Conservation (phyloP, 1,140 invertebrate genomes). For the Theocolax elegans region DNA sequence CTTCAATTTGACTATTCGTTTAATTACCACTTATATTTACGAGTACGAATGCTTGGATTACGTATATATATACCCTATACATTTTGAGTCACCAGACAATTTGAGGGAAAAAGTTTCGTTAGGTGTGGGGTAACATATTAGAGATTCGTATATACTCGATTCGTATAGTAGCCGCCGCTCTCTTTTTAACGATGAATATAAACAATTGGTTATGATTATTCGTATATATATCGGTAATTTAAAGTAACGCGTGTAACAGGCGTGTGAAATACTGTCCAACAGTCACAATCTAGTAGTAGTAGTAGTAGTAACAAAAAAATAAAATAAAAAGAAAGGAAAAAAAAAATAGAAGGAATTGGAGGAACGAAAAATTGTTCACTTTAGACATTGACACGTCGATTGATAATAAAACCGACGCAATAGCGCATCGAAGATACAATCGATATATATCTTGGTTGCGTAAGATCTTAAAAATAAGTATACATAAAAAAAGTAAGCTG, state of each 20-base stretch:
- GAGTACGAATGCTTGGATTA: too few species aligned
- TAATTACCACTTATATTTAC: too few species aligned
- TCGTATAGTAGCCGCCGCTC: too few species aligned
- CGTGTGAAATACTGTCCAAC: slow-evolving; percentile 41
- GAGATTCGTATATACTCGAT: too few species aligned
- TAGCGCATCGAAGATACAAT: slow-evolving; percentile 1
- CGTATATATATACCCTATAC: too few species aligned
- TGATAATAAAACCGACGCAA: slow-evolving; percentile 5
- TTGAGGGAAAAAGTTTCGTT: too few species aligned
- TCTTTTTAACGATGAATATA: too few species aligned
- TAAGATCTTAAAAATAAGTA: slow-evolving; percentile 23
- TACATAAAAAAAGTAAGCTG: slow-evolving; percentile 20
- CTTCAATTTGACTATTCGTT: too few species aligned
- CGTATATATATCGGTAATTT: not conserved
- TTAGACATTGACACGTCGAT: not conserved
- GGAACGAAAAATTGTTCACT: not conserved
- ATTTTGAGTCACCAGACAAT: too few species aligned
- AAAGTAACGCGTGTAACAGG: slow-evolving; percentile 10
- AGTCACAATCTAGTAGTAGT: slow-evolving; percentile 22
- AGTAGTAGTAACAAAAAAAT: slow-evolving; percentile 14
- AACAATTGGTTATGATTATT: not conserved
- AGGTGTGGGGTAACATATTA: too few species aligned
- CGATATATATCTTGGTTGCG: not conserved
- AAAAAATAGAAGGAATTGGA: too few species aligned
- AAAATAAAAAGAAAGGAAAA: too few species aligned